Evolutionary conservation across 2,797 vertebrate species (phyloP), one percentile per base, ranked within the genome.

Genomic region (Anas flavirostris): DNA sequence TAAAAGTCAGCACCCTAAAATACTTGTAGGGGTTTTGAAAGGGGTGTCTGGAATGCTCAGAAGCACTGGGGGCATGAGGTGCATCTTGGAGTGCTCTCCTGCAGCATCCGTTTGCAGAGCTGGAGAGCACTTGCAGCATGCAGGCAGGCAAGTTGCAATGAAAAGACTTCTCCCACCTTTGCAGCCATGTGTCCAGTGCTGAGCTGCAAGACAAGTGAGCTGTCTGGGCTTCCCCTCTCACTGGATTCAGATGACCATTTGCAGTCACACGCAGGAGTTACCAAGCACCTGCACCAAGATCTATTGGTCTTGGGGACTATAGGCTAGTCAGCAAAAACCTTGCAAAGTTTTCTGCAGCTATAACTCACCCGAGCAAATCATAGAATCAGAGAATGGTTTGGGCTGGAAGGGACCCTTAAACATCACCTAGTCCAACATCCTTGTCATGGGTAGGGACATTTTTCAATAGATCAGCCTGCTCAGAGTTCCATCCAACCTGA

Each of bases 251-350:
- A 72, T 13, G 26, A 13, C 5, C 1, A 0, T 52, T 5, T 44
- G 50, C 37, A 37, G 19, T 37, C 1, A 1, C 2, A 1, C 5
- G 18, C 10, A 28, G 10, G 35, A n/a, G 37, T 44, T 44, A 37
- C 16, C 2, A 5, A 29, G 23, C 29, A 58, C n/a, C 23, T 58
- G 10, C 16, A 16, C 52, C 52, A 66, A 46, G 52, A 11, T 23
- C 25, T 8, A 12, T 63, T 68, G 68, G 31, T 41, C 44, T 4
- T 43, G 48, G 28, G n/a, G 11, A 39, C 48, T 50, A 14, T 50
- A 50, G 48, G 48, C 48, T 28, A 59, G 26, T 7, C 11, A 41
- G 31, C 21, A 7, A 31, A 16, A 4, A 28, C 25, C 14, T 23
- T 7, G 33, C 25, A 69, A 58, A 37, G 18, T 7, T 25, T 63